A percentile compares a stretch with the other conserved stretches of the same genome.
Conservation (phyloP, 2,888 invertebrate species). For the Encarsia formosa region DNA sequence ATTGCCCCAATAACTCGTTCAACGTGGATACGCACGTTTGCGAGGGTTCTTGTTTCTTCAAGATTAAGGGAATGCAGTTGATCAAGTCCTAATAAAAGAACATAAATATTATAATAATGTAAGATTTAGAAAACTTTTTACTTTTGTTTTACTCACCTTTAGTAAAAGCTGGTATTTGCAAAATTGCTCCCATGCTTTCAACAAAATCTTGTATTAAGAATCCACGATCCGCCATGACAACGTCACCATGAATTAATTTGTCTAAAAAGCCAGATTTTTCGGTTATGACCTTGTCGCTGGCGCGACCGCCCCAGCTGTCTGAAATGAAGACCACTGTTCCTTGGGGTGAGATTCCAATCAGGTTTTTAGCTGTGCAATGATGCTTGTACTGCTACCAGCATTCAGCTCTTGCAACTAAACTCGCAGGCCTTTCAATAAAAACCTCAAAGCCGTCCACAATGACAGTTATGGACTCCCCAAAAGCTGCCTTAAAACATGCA, state of each 20-base stretch:
- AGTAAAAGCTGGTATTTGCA: constrained; percentile 2
- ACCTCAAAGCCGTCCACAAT: constrained; percentile 17
- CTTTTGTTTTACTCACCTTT: no score
- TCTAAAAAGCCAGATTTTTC: constrained; percentile 14
- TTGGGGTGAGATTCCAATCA: constrained; percentile 19
- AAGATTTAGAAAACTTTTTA: no score
- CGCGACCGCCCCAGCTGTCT: constrained; percentile 3
- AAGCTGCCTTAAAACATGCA: background rate
- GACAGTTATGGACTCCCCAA: background rate
- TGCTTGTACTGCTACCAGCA: constrained; percentile 2
- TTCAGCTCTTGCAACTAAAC: constrained; percentile 1
- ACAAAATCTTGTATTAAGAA: constrained; percentile 1
- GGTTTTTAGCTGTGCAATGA: constrained; percentile 7
- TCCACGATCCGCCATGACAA: background rate
- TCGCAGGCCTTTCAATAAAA: constrained; percentile 1
- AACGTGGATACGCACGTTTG: no score
- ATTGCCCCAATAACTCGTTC: no score
- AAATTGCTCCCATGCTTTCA: background rate
- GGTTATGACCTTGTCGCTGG: constrained; percentile 3
- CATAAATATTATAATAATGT: no score
- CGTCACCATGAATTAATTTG: background rate
- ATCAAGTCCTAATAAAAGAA: no score
- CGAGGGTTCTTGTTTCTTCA: no score
- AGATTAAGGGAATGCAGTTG: no score
- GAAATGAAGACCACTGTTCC: constrained; percentile 14